Evolutionary conservation across 2,113 vertebrate genomes (phyloP).

Genomic region (Thermophis baileyi): DNA sequence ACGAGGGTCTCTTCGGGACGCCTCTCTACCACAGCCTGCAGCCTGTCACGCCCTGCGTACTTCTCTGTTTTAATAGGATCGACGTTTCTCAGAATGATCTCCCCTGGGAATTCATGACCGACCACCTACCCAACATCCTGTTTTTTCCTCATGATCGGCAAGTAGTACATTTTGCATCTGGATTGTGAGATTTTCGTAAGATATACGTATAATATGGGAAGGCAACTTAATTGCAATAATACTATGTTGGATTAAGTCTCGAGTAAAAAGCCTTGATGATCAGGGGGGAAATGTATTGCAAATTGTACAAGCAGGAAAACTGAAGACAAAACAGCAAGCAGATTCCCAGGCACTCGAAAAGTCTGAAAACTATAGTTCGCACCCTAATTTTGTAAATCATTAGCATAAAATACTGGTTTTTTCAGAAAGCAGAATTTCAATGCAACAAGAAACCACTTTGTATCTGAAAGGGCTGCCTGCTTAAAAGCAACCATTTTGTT

Average conservation of each 20-base stretch:
- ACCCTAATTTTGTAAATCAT: not conserved
- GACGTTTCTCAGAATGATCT: constrained; percentile 93
- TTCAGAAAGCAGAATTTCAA: not conserved
- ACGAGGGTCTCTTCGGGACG: not conserved
- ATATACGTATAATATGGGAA: not conserved
- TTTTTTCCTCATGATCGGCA: constrained; percentile 91
- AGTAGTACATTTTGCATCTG: constrained; percentile 27
- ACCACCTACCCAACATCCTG: constrained; percentile 87
- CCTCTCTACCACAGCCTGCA: not conserved
- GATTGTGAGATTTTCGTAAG: not conserved
- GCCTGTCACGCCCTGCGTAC: not conserved
- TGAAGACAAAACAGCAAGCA: not conserved
- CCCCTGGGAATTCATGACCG: constrained; percentile 98
- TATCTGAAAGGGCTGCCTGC: not conserved
- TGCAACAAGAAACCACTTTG: not conserved
- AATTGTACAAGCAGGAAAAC: not conserved
- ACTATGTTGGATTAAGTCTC: not conserved
- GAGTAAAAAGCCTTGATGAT: not conserved
- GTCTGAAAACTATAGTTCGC: not conserved
- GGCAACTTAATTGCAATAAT: not conserved
- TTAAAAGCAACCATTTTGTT: not conserved
- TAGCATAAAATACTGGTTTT: not conserved
- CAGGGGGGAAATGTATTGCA: not conserved
- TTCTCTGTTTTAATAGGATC: constrained; percentile 71
- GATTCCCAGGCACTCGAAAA: not conserved